A percentile compares a stretch with the other conserved stretches of the same genome.
These are phyloP conservation scores for Pyralis farinalis DNA, from an alignment of 2,888 invertebrate species.

Conservation along the genomic window DNA sequence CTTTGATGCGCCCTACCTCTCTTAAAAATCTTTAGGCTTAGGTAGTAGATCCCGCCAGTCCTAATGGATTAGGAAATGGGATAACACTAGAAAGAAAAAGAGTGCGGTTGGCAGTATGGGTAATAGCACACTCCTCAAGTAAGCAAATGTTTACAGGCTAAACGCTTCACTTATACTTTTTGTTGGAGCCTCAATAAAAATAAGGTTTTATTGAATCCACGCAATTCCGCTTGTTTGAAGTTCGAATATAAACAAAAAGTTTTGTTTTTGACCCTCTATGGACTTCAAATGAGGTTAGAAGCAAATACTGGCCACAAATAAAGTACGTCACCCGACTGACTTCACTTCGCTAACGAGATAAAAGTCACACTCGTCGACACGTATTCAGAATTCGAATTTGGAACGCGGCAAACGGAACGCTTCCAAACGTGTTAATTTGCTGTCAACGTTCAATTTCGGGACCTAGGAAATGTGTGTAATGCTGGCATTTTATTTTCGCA, in stretches of 20 bases:
- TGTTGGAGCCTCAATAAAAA: too few species aligned
- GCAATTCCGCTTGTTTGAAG: neutral
- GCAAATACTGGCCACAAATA: constrained; percentile 11
- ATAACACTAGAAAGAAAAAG: too few species aligned
- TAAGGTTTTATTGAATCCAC: neutral
- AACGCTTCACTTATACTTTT: too few species aligned
- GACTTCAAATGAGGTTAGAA: neutral
- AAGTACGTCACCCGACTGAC: constrained; percentile 1
- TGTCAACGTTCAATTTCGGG: constrained; percentile 5
- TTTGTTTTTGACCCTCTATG: neutral
- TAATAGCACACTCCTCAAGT: too few species aligned
- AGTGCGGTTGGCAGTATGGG: too few species aligned
- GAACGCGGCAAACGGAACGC: constrained; percentile 6
- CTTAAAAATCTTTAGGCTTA: too few species aligned
- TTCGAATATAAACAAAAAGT: neutral
- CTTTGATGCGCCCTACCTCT: too few species aligned
- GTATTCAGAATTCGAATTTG: constrained; percentile 12
- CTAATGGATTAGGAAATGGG: too few species aligned
- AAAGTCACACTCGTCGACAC: constrained; percentile 11
- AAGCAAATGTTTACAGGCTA: too few species aligned
- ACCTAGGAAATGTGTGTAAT: constrained; percentile 6
- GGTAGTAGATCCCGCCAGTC: too few species aligned
- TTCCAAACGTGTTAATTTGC: constrained; percentile 9
- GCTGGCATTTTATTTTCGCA: too few species aligned
- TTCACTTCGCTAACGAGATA: constrained; percentile 5